phyloP scores from a whole-genome alignment of 2,888 invertebrate species.

The Serrognathus titanus region DNA sequence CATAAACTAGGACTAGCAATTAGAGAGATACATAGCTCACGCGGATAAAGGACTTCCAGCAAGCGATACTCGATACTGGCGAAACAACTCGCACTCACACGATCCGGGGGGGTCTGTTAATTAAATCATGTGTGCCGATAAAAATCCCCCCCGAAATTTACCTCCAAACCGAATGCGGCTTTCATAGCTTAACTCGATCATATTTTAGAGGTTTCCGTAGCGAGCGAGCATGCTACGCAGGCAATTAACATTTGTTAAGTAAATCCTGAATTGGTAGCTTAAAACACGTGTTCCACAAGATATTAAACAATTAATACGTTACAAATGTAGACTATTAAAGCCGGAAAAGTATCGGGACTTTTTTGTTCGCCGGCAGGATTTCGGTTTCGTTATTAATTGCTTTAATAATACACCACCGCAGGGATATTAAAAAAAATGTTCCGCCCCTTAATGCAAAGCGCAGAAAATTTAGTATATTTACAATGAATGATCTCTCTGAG shows the following conservation, averaged over 20 bases:
- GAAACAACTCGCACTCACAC: neutral
- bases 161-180: slow-evolving; percentile 1
- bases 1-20: slow-evolving; percentile 49
- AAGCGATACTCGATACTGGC: neutral
- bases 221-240: slow-evolving; percentile 19
- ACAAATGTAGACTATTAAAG: slow-evolving; percentile 28
- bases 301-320: slow-evolving; percentile 49
- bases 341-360: slow-evolving; percentile 31
- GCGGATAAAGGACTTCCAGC: slow-evolving; percentile 22
- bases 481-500: too few species aligned
- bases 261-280: slow-evolving; percentile 46
- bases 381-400: slow-evolving; percentile 45
- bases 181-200: slow-evolving; percentile 1
- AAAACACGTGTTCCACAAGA: slow-evolving; percentile 48
- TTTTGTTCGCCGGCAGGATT: slow-evolving; percentile 42
- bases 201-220: slow-evolving; percentile 7
- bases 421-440: slow-evolving; percentile 12
- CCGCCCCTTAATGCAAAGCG: neutral
- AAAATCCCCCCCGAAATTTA: neutral
- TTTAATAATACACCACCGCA: slow-evolving; percentile 41
- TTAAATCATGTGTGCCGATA: slow-evolving; percentile 1
- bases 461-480: too few species aligned
- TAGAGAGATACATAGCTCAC: slow-evolving; percentile 46
- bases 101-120: neutral
- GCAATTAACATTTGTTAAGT: slow-evolving; percentile 49